Evolutionary conservation across 1,140 invertebrate species (phyloP).

Genomic region (Pogonus chalceus): DNA sequence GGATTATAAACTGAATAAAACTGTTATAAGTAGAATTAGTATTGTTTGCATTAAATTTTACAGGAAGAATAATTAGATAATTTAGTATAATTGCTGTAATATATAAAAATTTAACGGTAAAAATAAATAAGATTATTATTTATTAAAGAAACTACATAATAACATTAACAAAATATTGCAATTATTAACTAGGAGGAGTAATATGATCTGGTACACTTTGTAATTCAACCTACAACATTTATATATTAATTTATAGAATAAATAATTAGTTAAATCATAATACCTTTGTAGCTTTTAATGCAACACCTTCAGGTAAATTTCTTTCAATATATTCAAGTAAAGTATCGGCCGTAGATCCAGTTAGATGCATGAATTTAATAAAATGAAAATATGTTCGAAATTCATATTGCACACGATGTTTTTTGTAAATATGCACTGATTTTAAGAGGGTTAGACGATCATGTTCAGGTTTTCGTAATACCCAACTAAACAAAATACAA

Average conservation of each 20-base stretch:
- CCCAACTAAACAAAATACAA: slow-evolving; percentile 47
- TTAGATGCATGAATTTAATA: slow-evolving; percentile 73
- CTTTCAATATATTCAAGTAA: slow-evolving; percentile 93
- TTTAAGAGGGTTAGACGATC: slow-evolving; percentile 72
- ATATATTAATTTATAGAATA: slow-evolving; percentile 10
- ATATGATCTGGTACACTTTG: slow-evolving; percentile 45
- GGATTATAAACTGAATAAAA: not conserved
- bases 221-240: slow-evolving; percentile 42
- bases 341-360: slow-evolving; percentile 90
- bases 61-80: slow-evolving; percentile 20
- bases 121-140: too few species aligned
- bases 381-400: slow-evolving; percentile 84
- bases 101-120: slow-evolving; percentile 18
- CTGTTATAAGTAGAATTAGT: not conserved
- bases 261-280: slow-evolving; percentile 9
- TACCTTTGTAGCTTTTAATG: slow-evolving; percentile 86
- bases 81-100: slow-evolving; percentile 18
- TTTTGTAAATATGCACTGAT: slow-evolving; percentile 86
- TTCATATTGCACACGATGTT: slow-evolving; percentile 94
- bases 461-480: slow-evolving; percentile 58
- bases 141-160: slow-evolving; percentile 4
- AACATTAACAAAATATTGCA: slow-evolving; percentile 27
- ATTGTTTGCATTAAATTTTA: slow-evolving; percentile 18
- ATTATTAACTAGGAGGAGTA: too few species aligned
- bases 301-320: slow-evolving; percentile 94